A percentile compares a stretch with the other conserved stretches of the same genome.
Conservation (phyloP, 1,140 invertebrate species). For the Atopsyche davidsoni region DNA sequence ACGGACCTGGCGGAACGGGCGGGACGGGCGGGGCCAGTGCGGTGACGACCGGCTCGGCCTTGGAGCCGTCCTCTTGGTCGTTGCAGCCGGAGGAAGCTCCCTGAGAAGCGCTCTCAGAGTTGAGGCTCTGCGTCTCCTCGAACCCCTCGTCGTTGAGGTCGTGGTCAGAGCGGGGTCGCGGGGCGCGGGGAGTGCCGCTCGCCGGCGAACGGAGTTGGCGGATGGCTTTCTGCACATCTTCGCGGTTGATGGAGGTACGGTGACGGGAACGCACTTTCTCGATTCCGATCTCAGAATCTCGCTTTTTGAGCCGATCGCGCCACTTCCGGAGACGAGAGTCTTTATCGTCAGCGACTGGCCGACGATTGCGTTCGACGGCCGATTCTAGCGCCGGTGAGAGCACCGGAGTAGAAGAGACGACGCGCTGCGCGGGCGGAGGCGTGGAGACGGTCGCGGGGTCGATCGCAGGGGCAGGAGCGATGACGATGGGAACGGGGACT, state of each 20-base stretch:
- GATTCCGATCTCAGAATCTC: conserved; percentile 10
- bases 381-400: conserved; percentile 21
- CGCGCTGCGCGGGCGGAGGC: conserved; percentile 1
- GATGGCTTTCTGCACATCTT: conserved; percentile 57
- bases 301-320: conserved; percentile 50
- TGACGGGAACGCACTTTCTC: conserved; percentile 37
- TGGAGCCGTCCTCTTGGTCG: conserved; percentile 54
- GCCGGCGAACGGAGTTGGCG: conserved; percentile 54
- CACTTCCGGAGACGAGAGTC: conserved; percentile 56
- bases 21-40: conserved; percentile 3
- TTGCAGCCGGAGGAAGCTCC: conserved; percentile 68
- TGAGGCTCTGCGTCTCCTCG: conserved; percentile 78
- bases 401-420: conserved; percentile 16
- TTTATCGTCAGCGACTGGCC: conserved; percentile 53
- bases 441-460: conserved; percentile 33
- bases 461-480: conserved; percentile 43
- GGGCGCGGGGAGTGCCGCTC: conserved; percentile 33
- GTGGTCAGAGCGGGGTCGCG: conserved; percentile 49
- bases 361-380: too few relatives aligned
- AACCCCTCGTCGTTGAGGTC: conserved; percentile 83
- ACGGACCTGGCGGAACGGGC: conserved; percentile 2
- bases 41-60: conserved; percentile 11
- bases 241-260: conserved; percentile 57
- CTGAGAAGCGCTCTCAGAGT: conserved; percentile 77
- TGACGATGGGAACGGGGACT: conserved; percentile 49